phyloP scores from a whole-genome alignment of 2,113 vertebrate species.

The Stercorarius parasiticus region DNA sequence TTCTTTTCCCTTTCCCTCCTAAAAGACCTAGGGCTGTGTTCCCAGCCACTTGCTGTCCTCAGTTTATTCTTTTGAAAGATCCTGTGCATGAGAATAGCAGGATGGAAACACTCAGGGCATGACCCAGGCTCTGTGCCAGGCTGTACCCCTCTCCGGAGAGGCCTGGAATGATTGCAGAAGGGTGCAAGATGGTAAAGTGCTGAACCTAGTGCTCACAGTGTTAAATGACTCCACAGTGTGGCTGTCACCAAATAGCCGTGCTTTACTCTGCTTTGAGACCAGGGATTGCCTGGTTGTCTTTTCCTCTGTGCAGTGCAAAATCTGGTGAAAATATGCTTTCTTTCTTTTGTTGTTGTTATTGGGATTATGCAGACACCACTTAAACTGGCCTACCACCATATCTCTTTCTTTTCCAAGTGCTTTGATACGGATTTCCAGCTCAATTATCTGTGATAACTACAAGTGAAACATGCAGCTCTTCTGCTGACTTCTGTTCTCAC shows the following conservation, averaged over 20 bases:
- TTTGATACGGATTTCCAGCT: background rate
- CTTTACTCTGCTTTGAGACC: background rate
- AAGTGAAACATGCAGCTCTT: background rate
- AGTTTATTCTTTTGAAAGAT: background rate
- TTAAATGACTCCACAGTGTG: rapidly evolving
- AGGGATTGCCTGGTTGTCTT: background rate
- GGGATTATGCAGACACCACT: background rate
- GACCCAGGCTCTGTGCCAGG: background rate
- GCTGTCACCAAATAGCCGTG: background rate
- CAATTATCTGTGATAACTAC: rapidly evolving
- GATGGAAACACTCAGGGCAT: background rate
- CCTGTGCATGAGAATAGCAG: background rate
- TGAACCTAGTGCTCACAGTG: rapidly evolving
- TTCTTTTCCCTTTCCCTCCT: background rate
- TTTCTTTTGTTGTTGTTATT: background rate
- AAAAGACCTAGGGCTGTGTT: background rate
- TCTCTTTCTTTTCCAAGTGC: background rate
- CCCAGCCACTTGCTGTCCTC: background rate
- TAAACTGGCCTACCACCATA: background rate
- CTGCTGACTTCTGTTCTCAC: background rate
- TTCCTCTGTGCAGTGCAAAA: background rate
- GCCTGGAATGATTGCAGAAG: background rate
- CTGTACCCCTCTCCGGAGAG: background rate
- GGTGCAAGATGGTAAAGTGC: background rate
- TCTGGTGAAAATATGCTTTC: background rate